Percentiles rank a stretch among this genome's conserved stretches.
phyloP scores from a whole-genome alignment of 2,888 invertebrate species.

The Cryptocephalus moraei region DNA sequence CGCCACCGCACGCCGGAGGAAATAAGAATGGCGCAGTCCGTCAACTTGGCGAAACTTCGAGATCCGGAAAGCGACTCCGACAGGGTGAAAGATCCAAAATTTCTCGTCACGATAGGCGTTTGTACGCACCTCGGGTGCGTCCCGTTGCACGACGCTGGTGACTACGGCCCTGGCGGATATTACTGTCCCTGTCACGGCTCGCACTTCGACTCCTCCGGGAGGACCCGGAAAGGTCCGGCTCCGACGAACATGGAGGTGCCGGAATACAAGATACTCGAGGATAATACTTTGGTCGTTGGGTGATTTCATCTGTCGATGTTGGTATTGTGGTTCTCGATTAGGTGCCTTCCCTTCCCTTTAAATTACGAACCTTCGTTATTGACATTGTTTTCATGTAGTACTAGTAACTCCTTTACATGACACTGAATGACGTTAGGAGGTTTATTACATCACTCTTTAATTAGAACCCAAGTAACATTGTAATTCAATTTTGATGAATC shows the following conservation, averaged over 20 bases:
- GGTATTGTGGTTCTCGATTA: too few species aligned
- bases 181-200: slow-evolving; percentile 81
- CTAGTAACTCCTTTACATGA: too few species aligned
- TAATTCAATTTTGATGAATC: too few species aligned
- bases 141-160: slow-evolving; percentile 60
- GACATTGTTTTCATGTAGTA: too few species aligned
- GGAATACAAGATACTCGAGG: slow-evolving; percentile 45
- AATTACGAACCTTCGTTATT: too few species aligned
- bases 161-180: slow-evolving; percentile 56
- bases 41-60: slow-evolving; percentile 50
- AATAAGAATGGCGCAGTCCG: slow-evolving; percentile 50
- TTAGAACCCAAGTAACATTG: too few species aligned
- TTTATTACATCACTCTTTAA: too few species aligned
- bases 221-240: slow-evolving; percentile 67
- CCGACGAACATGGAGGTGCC: slow-evolving; percentile 63
- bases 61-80: slow-evolving; percentile 46
- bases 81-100: slow-evolving; percentile 49
- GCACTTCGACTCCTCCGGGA: slow-evolving; percentile 67
- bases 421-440: too few species aligned
- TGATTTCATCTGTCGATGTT: slow-evolving; percentile 19
- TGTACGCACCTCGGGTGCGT: slow-evolving; percentile 80
- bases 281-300: slow-evolving; percentile 47
- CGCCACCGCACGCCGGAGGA: slow-evolving; percentile 57
- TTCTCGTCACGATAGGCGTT: slow-evolving; percentile 70
- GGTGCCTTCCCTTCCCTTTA: too few species aligned